These are phyloP conservation scores for Catajapyx aquilonaris DNA, from an alignment of 1,140 invertebrate species.

Conservation along the genomic window DNA sequence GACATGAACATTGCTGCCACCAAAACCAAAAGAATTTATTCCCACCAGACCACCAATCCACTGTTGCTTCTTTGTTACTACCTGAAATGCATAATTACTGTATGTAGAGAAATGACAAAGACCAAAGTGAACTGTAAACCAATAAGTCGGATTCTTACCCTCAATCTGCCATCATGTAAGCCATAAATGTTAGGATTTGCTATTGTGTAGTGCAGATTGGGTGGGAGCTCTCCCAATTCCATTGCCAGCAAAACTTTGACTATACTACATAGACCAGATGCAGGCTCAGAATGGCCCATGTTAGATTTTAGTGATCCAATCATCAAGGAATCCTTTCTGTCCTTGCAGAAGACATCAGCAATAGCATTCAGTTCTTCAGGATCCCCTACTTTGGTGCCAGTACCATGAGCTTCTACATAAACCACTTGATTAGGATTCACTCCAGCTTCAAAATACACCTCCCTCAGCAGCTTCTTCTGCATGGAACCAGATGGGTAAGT, in stretches of 20 bases:
- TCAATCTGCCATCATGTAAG: slow-evolving; percentile 36
- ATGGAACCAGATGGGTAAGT: slow-evolving; percentile 71
- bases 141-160: slow-evolving; percentile 16
- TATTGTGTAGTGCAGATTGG: slow-evolving; percentile 45
- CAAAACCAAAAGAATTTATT: slow-evolving; percentile 40
- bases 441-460: slow-evolving; percentile 70
- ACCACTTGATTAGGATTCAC: slow-evolving; percentile 43
- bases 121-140: not conserved
- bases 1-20: slow-evolving; percentile 40
- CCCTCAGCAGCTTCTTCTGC: slow-evolving; percentile 52
- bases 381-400: slow-evolving; percentile 39
- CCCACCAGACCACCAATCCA: slow-evolving; percentile 33
- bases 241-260: slow-evolving; percentile 38
- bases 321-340: slow-evolving; percentile 38
- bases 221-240: slow-evolving; percentile 40
- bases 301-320: slow-evolving; percentile 88
- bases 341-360: slow-evolving; percentile 55
- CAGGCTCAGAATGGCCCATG: slow-evolving; percentile 78
- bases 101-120: not conserved
- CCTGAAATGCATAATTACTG: no score
- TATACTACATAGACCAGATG: slow-evolving; percentile 48
- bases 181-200: slow-evolving; percentile 43
- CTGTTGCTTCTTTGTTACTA: slow-evolving; percentile 35
- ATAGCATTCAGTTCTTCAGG: slow-evolving; percentile 72
- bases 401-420: slow-evolving; percentile 85